Base-by-base conservation (phyloP, 1,140 invertebrate genomes). In the Parapsyche elsis region DNA sequence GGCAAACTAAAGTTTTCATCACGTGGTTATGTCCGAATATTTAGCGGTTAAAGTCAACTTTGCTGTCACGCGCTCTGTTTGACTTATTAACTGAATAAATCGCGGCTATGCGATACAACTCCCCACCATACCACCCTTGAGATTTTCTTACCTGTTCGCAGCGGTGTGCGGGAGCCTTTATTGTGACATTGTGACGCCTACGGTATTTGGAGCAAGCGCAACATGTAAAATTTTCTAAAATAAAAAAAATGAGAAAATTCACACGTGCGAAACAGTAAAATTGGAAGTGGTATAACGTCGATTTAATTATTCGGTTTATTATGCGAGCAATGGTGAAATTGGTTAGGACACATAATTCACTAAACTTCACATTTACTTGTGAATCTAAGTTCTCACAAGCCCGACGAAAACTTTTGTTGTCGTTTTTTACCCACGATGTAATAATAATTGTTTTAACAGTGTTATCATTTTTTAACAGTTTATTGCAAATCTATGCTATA, bases 311-410 rank as follows among this genome's bases (percentile, higher is more conserved):
- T 61, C n/a, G 1, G 1, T 61, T 61, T 19, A 19, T 38, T n/a
- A 21, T 61, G 16, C 9, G 57, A 61, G 57, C 16, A 61, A 19
- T 61, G 57, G 57, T 21, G 57, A 61, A 61, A 61, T 61, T 61
- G 57, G 21, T 61, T 61, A 61, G 16, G 57, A 61, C 57, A 61
- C 16, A 61, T 61, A 19, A 61, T 61, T 61, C 21, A 19, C n/a
- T 61, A 61, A 61, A 19, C 21, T 21, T 19, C 14, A 12, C 23
- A 67, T 12, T 9, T 67, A 26, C 10, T 67, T 67, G 64, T 30
- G 64, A 67, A 67, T 67, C 64, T 21, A 24, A 30, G 24, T 67
- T 67, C 23, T 67, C 64, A 67, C 64, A 67, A 67, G 24, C 12
- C 23, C 26, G 9, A 67, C 23, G 24, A 67, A 26, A 67, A 16